A percentile compares a stretch with the other conserved stretches of the same genome.
These are phyloP conservation scores for Cranoglanis bouderius DNA, from an alignment of 2,113 vertebrate species.

Conservation along the genomic window DNA sequence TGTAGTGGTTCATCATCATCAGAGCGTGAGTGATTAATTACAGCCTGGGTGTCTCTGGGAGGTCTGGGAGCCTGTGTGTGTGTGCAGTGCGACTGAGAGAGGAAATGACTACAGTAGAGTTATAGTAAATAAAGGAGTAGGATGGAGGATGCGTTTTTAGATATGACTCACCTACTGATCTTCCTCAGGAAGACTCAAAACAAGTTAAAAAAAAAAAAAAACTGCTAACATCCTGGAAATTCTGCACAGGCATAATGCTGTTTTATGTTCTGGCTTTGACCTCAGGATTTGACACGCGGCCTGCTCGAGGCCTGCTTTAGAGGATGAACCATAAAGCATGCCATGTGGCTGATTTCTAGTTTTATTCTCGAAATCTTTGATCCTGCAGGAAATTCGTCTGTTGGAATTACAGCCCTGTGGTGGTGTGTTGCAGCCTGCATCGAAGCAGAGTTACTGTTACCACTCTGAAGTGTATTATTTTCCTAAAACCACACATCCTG, in stretches of 20 bases:
- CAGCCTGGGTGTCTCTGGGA: slow-evolving; percentile 36
- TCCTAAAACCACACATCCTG: background rate
- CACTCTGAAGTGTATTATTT: background rate
- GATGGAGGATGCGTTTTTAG: background rate
- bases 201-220: background rate
- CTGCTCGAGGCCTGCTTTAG: background rate
- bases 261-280: background rate
- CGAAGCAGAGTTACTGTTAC: background rate
- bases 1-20: slow-evolving; percentile 4
- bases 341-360: background rate
- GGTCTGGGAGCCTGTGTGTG: slow-evolving; percentile 38
- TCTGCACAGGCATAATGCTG: background rate
- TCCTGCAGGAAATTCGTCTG: background rate
- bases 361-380: background rate
- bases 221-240: background rate
- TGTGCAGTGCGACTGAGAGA: slow-evolving; percentile 22
- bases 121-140: slow-evolving; percentile 1
- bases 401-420: background rate
- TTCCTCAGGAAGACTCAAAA: background rate
- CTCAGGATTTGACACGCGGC: background rate
- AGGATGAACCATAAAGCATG: background rate
- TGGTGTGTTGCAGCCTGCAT: background rate
- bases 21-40: slow-evolving; percentile 58
- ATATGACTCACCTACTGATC: background rate
- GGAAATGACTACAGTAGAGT: background rate